Evolutionary conservation across 2,113 vertebrate species (phyloP).

Genomic region (Neomonachus schauinslandi): DNA sequence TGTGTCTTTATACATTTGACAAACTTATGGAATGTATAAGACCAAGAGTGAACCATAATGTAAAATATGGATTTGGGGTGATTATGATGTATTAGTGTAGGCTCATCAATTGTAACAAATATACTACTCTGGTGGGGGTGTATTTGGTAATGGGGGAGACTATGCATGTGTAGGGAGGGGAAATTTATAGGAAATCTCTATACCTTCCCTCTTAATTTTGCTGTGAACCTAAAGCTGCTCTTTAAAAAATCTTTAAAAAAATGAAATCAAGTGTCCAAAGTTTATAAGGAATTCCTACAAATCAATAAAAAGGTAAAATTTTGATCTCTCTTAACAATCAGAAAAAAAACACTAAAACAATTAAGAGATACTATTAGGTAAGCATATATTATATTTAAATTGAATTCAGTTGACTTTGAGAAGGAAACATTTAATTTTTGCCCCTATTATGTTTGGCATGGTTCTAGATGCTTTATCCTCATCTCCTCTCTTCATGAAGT

Average conservation of each 20-base stretch:
- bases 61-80: not conserved
- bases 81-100: not conserved
- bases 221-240: not conserved
- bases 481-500: not conserved
- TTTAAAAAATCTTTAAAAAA: not conserved
- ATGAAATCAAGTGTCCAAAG: not conserved
- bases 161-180: not conserved
- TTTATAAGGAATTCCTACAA: not conserved
- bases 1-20: not conserved
- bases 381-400: not conserved
- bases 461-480: not conserved
- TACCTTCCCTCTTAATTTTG: not conserved
- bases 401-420: not conserved
- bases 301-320: not conserved
- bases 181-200: not conserved
- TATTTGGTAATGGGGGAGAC: not conserved
- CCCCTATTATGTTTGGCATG: not conserved
- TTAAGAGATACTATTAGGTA: not conserved
- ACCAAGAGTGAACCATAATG: not conserved
- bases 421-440: not conserved
- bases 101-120: not conserved
- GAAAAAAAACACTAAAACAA: not conserved
- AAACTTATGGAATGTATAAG: not conserved
- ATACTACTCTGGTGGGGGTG: not conserved
- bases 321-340: not conserved